Conservation (phyloP, 1,140 invertebrate species). For the Neodiprion fabricii region DNA sequence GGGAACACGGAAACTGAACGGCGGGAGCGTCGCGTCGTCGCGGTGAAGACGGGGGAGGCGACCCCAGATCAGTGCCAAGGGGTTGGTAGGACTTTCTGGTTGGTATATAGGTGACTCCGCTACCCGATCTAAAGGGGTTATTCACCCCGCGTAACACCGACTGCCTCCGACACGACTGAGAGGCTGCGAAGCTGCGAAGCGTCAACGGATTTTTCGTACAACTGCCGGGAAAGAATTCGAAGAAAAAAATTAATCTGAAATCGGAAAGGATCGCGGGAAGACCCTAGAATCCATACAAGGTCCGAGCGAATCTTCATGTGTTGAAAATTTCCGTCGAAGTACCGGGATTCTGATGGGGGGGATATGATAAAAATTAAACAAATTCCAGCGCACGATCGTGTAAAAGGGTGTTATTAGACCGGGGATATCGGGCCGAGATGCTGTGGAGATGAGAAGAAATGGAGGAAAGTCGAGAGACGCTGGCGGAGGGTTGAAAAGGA, state of each 20-base stretch:
- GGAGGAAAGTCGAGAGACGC: no score
- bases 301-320: neutral
- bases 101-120: slow-evolving; percentile 33
- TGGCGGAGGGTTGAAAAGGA: no score
- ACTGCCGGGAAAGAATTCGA: no score
- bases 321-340: neutral
- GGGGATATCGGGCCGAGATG: slow-evolving; percentile 37
- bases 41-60: slow-evolving; percentile 27
- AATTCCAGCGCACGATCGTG: slow-evolving; percentile 32
- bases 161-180: slow-evolving; percentile 27
- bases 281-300: neutral
- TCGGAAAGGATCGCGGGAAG: no score
- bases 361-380: slow-evolving; percentile 35
- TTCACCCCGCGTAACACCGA: slow-evolving; percentile 35
- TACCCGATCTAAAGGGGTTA: slow-evolving; percentile 30
- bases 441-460: no score
- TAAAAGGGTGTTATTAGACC: slow-evolving; percentile 42
- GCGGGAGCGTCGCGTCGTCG: slow-evolving; percentile 28
- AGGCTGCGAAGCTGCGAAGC: no score
- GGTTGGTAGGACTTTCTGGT: slow-evolving; percentile 26
- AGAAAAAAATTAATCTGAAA: no score
- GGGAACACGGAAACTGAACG: slow-evolving; percentile 2
- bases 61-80: slow-evolving; percentile 36
- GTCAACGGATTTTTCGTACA: no score
- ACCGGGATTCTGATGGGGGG: neutral